Evolutionary conservation across 2,797 vertebrate genomes (phyloP).

Genomic region (Austrolebias charrua): DNA sequence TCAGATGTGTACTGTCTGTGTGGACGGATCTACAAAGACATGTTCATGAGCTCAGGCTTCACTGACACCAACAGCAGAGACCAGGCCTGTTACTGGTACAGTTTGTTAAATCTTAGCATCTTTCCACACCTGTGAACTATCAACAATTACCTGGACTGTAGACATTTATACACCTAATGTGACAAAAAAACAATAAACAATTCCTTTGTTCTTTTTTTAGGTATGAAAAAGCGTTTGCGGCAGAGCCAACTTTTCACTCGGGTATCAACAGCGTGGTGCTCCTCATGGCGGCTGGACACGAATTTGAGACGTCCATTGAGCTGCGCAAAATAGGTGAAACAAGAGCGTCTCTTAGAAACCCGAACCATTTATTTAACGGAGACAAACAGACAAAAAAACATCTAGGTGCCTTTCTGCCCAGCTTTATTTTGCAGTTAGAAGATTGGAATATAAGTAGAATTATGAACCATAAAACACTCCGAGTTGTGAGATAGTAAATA

Average conservation of each 20-base stretch:
- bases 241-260: conserved; percentile 87
- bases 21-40: conserved; percentile 93
- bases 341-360: background rate
- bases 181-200: background rate
- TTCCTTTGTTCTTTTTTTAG: conserved; percentile 58
- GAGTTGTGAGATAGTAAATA: too few species aligned
- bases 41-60: conserved; percentile 86
- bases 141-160: too few species aligned
- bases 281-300: conserved; percentile 85
- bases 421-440: too few species aligned
- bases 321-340: conserved; percentile 86
- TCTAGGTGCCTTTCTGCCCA: too few species aligned
- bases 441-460: too few species aligned
- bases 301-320: conserved; percentile 84
- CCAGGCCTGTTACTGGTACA: conserved; percentile 87
- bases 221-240: conserved; percentile 89
- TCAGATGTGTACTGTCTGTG: conserved; percentile 92
- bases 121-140: too few species aligned
- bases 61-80: conserved; percentile 78
- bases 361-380: background rate
- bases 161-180: background rate
- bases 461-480: too few species aligned
- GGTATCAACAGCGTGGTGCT: conserved; percentile 88
- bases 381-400: background rate
- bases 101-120: background rate